Conservation (phyloP, 1,140 invertebrate genomes). For the Galleria mellonella region DNA sequence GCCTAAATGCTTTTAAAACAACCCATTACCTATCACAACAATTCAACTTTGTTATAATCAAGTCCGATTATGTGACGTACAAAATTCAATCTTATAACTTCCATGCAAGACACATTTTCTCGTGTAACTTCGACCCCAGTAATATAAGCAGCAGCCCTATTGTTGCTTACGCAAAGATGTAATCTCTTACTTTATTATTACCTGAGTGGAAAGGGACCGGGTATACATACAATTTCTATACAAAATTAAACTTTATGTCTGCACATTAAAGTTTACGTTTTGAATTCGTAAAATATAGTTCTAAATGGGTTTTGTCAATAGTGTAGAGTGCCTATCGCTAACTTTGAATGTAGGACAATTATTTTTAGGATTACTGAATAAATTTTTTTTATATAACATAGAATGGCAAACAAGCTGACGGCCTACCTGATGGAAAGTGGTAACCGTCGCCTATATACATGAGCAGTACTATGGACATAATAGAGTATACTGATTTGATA, state of each 20-base stretch:
- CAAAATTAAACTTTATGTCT: conserved; percentile 22
- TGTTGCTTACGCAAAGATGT: conserved; percentile 67
- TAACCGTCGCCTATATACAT: no score
- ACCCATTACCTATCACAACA: conserved; percentile 53
- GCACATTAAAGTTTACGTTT: conserved; percentile 4
- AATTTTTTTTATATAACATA: no score
- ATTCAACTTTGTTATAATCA: conserved; percentile 49
- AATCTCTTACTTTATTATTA: conserved; percentile 69
- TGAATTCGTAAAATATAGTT: neutral
- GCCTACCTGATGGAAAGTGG: no score
- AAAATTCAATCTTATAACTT: conserved; percentile 20
- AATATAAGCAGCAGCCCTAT: conserved; percentile 62
- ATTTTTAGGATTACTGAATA: no score
- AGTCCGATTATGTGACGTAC: conserved; percentile 14
- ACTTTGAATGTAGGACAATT: neutral
- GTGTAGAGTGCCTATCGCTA: neutral
- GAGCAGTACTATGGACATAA: no score
- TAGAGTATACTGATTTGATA: no score
- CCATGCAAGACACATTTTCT: conserved; percentile 26
- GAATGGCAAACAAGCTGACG: no score
- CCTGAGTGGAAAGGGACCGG: conserved; percentile 47
- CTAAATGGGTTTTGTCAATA: neutral
- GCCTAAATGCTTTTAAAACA: conserved; percentile 42
- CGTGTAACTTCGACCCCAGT: conserved; percentile 30
- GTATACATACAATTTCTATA: conserved; percentile 1